Conservation (phyloP, 2,888 invertebrate genomes). For the Amblyjoppa fuscipennis region DNA sequence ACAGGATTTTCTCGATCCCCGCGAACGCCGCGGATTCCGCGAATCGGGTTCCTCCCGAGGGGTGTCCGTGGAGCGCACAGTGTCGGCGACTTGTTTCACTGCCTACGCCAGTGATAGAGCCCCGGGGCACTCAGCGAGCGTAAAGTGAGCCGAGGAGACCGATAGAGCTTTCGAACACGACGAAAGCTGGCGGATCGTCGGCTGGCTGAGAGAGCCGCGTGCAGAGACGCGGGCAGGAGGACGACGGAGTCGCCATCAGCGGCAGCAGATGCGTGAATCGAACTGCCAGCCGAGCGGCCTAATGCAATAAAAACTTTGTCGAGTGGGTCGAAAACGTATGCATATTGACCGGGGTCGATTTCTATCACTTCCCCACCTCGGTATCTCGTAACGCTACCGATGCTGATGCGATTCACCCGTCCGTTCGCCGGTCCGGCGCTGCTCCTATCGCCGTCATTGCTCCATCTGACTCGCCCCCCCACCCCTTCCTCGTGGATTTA, state of each 20-base stretch:
- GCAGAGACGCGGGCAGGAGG: conserved; percentile 36
- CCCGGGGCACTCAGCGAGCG: conserved; percentile 70
- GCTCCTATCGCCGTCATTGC: conserved; percentile 42
- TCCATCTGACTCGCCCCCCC: conserved; percentile 31
- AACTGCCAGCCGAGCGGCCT: conserved; percentile 69
- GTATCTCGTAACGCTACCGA: conserved; percentile 79
- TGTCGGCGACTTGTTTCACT: conserved; percentile 67
- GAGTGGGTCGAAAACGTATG: conserved; percentile 83
- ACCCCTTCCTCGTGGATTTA: conserved; percentile 30
- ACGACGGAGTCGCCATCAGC: conserved; percentile 19
- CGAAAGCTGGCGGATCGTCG: conserved; percentile 49
- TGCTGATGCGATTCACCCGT: conserved; percentile 71
- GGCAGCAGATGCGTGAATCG: conserved; percentile 74
- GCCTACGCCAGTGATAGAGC: conserved; percentile 79
- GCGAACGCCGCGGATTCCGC: not conserved
- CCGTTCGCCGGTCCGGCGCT: conserved; percentile 15
- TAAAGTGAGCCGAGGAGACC: conserved; percentile 72
- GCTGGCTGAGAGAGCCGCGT: conserved; percentile 65
- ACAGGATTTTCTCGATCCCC: conserved; percentile 58
- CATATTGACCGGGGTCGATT: conserved; percentile 81
- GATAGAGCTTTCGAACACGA: conserved; percentile 37
- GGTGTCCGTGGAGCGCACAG: not conserved
- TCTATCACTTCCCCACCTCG: conserved; percentile 17
- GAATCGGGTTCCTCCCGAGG: conserved; percentile 19
- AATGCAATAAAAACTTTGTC: conserved; percentile 83